Base-by-base conservation (phyloP, 2,888 invertebrate species). In the Mellilla xanthometata region DNA sequence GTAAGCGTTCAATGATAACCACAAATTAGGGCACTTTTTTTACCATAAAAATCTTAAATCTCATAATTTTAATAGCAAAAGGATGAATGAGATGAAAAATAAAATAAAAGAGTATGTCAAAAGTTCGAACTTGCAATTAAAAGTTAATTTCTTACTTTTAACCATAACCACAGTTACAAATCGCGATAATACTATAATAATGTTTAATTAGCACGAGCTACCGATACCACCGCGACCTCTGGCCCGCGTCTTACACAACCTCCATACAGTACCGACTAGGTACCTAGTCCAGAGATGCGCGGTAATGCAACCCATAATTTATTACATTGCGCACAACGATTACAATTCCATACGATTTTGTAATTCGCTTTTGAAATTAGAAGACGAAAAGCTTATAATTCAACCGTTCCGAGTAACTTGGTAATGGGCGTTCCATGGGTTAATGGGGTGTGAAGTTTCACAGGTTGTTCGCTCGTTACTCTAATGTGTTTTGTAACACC, bases 211-310 rank as follows among this genome's bases (percentile, higher is more conserved):
- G 12, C 23, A 9, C 30, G 30, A 32, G 36, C 32, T 42, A 42
- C 48, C 27, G 32, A 54, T 44, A 36, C 23, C 5, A 12, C 15
- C 2, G 22, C 12, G 54, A 54, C 47, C 52, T 56, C 19, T 56
- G 46, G 41, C 49, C 48, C 24, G 28, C 38, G 24, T 12, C 22
- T 54, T 54, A 33, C 49, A 34, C 41, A 56, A 54, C 39, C 3
- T n/a, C 7, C 32, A 24, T n/a, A n/a, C n/a, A n/a, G n/a, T n/a
- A n/a, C 24, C 2, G 4, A 24, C 24, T 24, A 4, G 8, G 24
- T 24, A 24, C n/a, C 24, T 22, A 22, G 7, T 22, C 19, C 8
- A 28, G 10, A 24, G 47, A 48, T 38, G 41, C 41, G 47, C 38
- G 27, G 47, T 32, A 38, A n/a, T 39, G 38, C 33, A 38, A 19